Conservation (phyloP, 2,113 vertebrate species). For the Centropus unirufus region DNA sequence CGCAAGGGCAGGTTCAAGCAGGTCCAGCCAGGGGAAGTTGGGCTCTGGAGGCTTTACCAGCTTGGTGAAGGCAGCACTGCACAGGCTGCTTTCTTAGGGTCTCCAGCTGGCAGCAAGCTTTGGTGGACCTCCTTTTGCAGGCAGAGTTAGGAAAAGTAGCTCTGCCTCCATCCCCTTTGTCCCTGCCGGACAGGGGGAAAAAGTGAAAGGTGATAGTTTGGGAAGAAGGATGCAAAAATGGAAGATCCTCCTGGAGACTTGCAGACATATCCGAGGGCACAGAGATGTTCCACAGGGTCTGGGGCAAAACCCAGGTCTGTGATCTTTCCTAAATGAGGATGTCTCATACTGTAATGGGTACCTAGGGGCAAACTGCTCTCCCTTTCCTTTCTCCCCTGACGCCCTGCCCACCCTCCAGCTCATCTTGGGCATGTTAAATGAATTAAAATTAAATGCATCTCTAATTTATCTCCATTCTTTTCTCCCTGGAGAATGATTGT, state of each 20-base stretch:
- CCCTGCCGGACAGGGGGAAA: neutral
- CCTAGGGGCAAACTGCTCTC: constrained; percentile 35
- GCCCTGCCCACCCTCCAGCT: constrained; percentile 38
- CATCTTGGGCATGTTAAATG: constrained; percentile 38
- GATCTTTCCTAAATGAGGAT: constrained; percentile 56
- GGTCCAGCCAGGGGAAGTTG: neutral
- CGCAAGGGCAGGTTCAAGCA: constrained; percentile 38
- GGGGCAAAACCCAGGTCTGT: constrained; percentile 26
- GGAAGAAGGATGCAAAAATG: neutral
- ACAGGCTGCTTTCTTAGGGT: neutral
- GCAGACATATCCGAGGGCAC: neutral
- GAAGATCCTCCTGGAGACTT: neutral
- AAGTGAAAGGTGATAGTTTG: fast-evolving
- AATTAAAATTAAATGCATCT: constrained; percentile 47
- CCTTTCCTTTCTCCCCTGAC: neutral
- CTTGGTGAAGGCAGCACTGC: neutral
- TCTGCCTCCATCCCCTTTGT: neutral
- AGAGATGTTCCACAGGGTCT: neutral
- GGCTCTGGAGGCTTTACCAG: neutral
- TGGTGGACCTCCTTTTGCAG: neutral
- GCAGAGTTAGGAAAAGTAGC: neutral
- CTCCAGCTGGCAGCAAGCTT: neutral
- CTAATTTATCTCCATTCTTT: constrained; percentile 49
- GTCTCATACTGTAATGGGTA: neutral
- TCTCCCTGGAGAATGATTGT: constrained; percentile 54